A percentile compares a stretch with the other conserved stretches of the same genome.
Conservation (phyloP, 1,140 invertebrate genomes). For the Brachionus plicatilis region DNA sequence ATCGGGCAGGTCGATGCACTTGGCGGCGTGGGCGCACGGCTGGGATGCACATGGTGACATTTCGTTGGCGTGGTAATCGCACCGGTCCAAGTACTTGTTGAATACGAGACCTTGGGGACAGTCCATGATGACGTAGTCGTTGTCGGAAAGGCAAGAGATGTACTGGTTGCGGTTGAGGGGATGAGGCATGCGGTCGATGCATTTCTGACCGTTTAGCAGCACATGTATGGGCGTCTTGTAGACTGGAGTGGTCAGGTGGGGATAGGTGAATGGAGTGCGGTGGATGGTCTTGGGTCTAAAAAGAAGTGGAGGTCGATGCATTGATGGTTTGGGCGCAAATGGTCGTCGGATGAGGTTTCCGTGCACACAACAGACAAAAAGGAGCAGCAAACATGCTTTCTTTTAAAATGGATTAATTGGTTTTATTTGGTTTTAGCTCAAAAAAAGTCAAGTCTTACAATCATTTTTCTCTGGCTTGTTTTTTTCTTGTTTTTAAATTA, state of each 20-base stretch:
- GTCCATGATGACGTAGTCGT: slow-evolving; percentile 29
- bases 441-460: not conserved
- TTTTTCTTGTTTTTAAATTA: not conserved
- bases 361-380: not conserved
- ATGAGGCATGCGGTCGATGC: not conserved
- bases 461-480: not conserved
- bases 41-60: not conserved
- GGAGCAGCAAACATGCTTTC: not conserved
- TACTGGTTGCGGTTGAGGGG: not conserved
- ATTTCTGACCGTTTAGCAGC: not conserved
- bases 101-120: slow-evolving; percentile 16
- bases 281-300: not conserved
- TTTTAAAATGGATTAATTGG: not conserved
- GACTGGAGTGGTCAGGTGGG: not conserved
- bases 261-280: not conserved
- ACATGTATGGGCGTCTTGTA: not conserved
- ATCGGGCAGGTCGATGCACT: not conserved
- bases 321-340: not conserved
- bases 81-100: slow-evolving; percentile 35
- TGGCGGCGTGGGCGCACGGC: not conserved
- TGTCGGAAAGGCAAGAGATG: not conserved
- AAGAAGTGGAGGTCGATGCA: not conserved
- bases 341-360: not conserved
- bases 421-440: not conserved
- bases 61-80: slow-evolving; percentile 19